Base-by-base conservation (phyloP, 1,140 invertebrate species). In the Drosophila orena region DNA sequence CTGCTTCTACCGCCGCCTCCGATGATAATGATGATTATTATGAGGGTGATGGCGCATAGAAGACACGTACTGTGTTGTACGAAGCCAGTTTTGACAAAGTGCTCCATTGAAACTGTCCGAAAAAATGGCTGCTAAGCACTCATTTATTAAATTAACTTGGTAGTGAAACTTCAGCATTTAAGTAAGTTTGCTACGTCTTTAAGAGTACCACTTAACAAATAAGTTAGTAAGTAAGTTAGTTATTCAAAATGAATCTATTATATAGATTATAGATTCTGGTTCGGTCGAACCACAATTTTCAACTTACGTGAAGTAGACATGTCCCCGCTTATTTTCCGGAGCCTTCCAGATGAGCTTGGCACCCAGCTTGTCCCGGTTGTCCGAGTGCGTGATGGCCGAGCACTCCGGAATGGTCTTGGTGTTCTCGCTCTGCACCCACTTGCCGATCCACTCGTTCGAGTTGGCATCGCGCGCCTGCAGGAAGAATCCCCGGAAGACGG, bases 301-400 rank as follows among this genome's bases (percentile, higher is more conserved):
- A 2, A 92, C 95, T 96, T 93, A 96, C 96, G 96, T 96, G 79
- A 96, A 96, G 90, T 96, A 96, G 40, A 96, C 95, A 71, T 93
- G 93, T 55, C 96, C 96, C 5, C 93, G 93, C 14, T 93, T 92
- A 60, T 95, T 93, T 22, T 93, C 83, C 2, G 96, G 96, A 3
- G 96, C 96, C 80, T 94, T 94, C 96, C 96, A 97, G 15, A 96
- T 92, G 14, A 97, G 93, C 11, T 94, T 95, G 2, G 96, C 96
- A 37, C 94, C 93, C 34, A 94, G 92, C 88, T 97, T 97, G 69
- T 96, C 94, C 43, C 94, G 93, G n/a, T 96, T 95, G 91, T 97
- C 96, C 4, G 94, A 95, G 83, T 97, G 96, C 11, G 96, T 97
- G 61, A 97, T 94, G 20, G 96, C 94, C n/a, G 95, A 94, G 90